Conservation (phyloP, 2,888 invertebrate species). For the Tupiocoris notatus region DNA sequence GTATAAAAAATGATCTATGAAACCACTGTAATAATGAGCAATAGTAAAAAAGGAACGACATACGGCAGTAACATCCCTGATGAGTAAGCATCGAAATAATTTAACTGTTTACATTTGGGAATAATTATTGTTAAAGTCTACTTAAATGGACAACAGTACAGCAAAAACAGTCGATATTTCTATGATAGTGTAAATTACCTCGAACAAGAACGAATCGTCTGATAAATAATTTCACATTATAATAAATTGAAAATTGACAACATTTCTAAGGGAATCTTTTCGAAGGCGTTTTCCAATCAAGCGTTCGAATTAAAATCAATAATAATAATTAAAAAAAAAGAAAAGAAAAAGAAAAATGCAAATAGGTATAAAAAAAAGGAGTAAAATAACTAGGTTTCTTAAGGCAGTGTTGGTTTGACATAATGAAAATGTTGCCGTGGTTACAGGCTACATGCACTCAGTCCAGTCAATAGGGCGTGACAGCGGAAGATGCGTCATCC, state of each 20-base stretch:
- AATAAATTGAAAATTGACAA: too few species aligned
- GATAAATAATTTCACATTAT: too few species aligned
- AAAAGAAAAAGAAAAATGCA: conserved; percentile 27
- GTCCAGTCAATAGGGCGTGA: conserved; percentile 40
- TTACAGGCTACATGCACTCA: conserved; percentile 18
- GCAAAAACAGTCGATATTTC: neutral
- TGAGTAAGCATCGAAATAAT: conserved; percentile 12
- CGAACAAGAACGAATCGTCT: too few species aligned
- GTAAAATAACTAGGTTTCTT: conserved; percentile 42
- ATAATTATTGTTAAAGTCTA: neutral
- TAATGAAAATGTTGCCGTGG: conserved; percentile 1
- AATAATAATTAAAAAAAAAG: conserved; percentile 24
- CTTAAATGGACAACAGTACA: neutral
- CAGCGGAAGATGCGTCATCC: conserved; percentile 47
- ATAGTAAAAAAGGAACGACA: conserved; percentile 30
- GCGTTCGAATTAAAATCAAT: neutral
- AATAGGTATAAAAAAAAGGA: neutral
- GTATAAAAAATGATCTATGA: conserved; percentile 14
- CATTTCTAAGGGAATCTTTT: neutral
- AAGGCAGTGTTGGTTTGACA: conserved; percentile 47
- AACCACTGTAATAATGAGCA: neutral
- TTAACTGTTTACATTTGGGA: neutral
- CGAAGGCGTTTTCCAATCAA: neutral
- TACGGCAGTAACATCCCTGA: conserved; percentile 28
- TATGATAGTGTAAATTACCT: too few species aligned